Evolutionary conservation across 1,140 invertebrate genomes (phyloP).

Genomic region (Trachymyrmex septentrionalis): DNA sequence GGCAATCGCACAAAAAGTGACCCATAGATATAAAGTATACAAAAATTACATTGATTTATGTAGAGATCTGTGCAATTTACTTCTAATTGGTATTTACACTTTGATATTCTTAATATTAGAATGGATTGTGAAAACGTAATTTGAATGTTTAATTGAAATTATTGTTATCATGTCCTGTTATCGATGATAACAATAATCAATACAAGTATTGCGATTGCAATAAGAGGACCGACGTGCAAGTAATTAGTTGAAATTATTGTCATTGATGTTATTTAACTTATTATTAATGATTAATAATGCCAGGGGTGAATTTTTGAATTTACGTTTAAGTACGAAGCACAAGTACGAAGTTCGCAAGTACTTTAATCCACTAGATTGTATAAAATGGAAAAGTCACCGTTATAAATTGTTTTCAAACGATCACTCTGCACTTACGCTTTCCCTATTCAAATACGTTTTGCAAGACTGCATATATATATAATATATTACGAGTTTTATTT

Average conservation of each 20-base stretch:
- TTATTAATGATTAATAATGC: constrained; percentile 39
- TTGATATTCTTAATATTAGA: constrained; percentile 8
- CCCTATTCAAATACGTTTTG: constrained; percentile 34
- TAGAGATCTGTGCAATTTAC: neutral
- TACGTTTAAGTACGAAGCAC: constrained; percentile 49
- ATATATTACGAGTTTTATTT: neutral
- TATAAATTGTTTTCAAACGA: constrained; percentile 48
- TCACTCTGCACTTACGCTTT: constrained; percentile 25
- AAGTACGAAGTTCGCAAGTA: constrained; percentile 33
- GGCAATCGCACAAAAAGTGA: neutral
- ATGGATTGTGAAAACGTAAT: constrained; percentile 27
- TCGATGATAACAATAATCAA: neutral
- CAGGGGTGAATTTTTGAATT: constrained; percentile 7
- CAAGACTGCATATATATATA: constrained; percentile 38
- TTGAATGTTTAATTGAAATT: neutral
- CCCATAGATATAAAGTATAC: neutral
- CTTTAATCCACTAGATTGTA: constrained; percentile 57
- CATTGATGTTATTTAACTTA: constrained; percentile 65
- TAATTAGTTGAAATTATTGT: constrained; percentile 72
- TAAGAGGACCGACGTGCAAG: constrained; percentile 54
- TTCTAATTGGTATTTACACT: constrained; percentile 1
- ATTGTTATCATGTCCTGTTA: neutral
- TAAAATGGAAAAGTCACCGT: constrained; percentile 56
- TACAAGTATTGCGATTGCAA: neutral
- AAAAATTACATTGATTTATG: constrained; percentile 25